A percentile compares a stretch with the other conserved stretches of the same genome.
Conservation (phyloP, 2,797 vertebrate genomes). For the Triplophysa bombifrons region DNA sequence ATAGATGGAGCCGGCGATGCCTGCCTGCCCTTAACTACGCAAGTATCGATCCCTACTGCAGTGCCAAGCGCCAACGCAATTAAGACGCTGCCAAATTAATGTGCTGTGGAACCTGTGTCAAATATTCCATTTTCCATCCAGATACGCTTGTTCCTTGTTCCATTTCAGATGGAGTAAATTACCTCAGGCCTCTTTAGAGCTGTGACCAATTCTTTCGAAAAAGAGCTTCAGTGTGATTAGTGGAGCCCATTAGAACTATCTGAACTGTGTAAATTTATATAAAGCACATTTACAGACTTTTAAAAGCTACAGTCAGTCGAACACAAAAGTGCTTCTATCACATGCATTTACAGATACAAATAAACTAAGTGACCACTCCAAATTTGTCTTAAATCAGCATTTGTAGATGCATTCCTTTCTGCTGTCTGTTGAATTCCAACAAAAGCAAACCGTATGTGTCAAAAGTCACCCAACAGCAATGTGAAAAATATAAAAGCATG, state of each 20-base stretch:
- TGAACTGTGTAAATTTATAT: not conserved
- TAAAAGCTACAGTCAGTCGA: not conserved
- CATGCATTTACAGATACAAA: too few relatives aligned
- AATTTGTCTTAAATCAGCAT: too few relatives aligned
- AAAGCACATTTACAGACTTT: not conserved
- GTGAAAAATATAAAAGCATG: too few relatives aligned
- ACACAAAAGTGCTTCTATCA: not conserved
- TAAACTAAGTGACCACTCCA: too few relatives aligned
- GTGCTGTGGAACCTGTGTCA: slow-evolving; percentile 47
- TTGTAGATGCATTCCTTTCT: too few relatives aligned
- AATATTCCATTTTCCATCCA: slow-evolving; percentile 48
- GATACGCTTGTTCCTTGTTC: slow-evolving; percentile 33
- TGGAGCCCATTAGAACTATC: slow-evolving; percentile 6
- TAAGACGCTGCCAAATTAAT: slow-evolving; percentile 50
- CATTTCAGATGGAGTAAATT: slow-evolving; percentile 35
- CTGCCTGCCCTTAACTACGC: slow-evolving; percentile 51
- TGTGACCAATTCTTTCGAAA: slow-evolving; percentile 6
- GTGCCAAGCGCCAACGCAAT: slow-evolving; percentile 40
- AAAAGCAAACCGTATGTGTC: too few relatives aligned
- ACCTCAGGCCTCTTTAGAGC: slow-evolving; percentile 18
- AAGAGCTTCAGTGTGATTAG: slow-evolving; percentile 5
- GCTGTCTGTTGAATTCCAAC: too few relatives aligned
- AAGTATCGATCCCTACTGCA: slow-evolving; percentile 54
- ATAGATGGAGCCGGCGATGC: slow-evolving; percentile 53
- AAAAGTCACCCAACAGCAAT: too few relatives aligned